Evolutionary conservation across 2,888 invertebrate genomes (phyloP).

Genomic region (Trissoscelio sp.): DNA sequence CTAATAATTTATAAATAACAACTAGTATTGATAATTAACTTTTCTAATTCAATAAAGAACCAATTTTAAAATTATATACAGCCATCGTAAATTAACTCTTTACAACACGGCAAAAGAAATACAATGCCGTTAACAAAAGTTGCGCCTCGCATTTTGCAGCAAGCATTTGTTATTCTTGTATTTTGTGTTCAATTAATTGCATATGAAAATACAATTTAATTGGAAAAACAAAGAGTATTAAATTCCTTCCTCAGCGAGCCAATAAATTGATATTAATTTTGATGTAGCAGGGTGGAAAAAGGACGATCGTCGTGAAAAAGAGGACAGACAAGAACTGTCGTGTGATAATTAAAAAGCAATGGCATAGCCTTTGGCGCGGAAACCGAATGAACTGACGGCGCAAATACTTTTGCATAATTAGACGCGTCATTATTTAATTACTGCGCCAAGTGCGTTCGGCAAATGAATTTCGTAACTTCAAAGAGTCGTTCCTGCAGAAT

Average conservation of each 20-base stretch:
- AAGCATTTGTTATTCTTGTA: slow-evolving; percentile 17
- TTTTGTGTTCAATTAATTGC: slow-evolving; percentile 37
- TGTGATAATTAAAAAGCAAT: slow-evolving; percentile 36
- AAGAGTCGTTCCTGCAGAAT: slow-evolving; percentile 4
- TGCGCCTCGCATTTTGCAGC: neutral
- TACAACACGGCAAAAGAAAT: neutral
- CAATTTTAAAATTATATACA: no score
- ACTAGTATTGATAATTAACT: no score
- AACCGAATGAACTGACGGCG: slow-evolving; percentile 8
- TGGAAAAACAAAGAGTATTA: slow-evolving; percentile 13
- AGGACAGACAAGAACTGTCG: neutral
- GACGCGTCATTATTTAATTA: slow-evolving; percentile 35
- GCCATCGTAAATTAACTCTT: no score
- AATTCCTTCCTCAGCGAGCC: neutral
- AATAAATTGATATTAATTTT: slow-evolving; percentile 36
- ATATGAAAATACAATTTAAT: slow-evolving; percentile 25
- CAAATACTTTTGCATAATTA: slow-evolving; percentile 33
- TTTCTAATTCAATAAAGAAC: no score
- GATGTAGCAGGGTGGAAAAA: neutral
- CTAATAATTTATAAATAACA: no score
- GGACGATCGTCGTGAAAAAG: neutral
- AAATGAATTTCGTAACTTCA: slow-evolving; percentile 23
- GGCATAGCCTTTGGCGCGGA: neutral
- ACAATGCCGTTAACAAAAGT: neutral
- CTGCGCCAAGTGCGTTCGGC: neutral